These are phyloP conservation scores for Pemphredon lugubris DNA, from an alignment of 2,888 invertebrate genomes.

Conservation along the genomic window DNA sequence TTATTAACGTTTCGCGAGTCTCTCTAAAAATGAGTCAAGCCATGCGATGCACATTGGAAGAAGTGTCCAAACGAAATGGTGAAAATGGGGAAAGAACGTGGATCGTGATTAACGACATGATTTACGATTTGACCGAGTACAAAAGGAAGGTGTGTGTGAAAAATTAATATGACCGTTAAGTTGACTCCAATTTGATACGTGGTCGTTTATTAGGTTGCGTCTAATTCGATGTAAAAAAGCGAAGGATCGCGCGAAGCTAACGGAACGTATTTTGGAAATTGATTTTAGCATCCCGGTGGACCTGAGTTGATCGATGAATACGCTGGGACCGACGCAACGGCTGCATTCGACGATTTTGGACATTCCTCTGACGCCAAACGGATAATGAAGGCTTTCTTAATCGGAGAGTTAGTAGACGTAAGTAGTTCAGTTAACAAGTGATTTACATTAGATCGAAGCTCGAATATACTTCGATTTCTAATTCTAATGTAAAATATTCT, in stretches of 20 bases:
- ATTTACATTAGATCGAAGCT: neutral
- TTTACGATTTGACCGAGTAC: slow-evolving; percentile 88
- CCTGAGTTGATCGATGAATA: slow-evolving; percentile 84
- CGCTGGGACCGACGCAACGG: slow-evolving; percentile 86
- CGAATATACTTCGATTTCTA: neutral
- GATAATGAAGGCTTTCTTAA: slow-evolving; percentile 84
- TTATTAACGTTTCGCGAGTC: too few species aligned
- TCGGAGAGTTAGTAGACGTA: slow-evolving; percentile 86
- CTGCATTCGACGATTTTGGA: slow-evolving; percentile 85
- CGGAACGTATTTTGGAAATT: neutral
- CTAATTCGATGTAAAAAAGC: neutral
- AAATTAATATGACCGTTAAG: neutral
- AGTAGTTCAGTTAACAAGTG: neutral
- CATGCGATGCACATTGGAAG: slow-evolving; percentile 78
- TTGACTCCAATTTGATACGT: neutral
- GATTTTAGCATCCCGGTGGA: slow-evolving; percentile 87
- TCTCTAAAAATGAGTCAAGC: too few species aligned
- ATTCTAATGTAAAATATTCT: neutral
- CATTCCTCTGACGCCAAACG: slow-evolving; percentile 86
- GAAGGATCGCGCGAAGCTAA: neutral
- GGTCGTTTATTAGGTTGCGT: neutral
- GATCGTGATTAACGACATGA: slow-evolving; percentile 85
- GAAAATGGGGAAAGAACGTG: slow-evolving; percentile 83
- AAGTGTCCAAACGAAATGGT: slow-evolving; percentile 85
- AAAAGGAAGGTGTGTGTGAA: slow-evolving; percentile 82